Evolutionary conservation across 2,888 invertebrate genomes (phyloP), one percentile per base, ranked within the genome.

Genomic region (Dorcus hopei): DNA sequence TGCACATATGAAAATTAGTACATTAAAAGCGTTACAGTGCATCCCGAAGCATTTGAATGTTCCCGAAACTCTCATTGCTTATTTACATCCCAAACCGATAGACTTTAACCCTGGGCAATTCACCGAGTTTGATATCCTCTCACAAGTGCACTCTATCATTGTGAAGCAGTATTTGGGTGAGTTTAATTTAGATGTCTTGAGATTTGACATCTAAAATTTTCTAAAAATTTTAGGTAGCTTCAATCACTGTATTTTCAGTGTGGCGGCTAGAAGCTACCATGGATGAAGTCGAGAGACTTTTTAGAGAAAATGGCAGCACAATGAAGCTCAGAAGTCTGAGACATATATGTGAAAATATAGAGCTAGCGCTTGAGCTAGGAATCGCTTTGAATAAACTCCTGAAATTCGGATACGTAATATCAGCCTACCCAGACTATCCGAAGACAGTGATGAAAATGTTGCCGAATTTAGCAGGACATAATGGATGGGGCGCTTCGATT

Each of bases 381-480:
- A 83, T 88, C 63, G 72, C 82, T 4, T 70, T 72, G 14, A 78
- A 79, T 8, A 77, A 77, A 64, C 81, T 91, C 9, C 77, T 79
- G 61, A 83, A 82, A 58, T 82, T 87, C 74, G 82, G 82, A 0
- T 89, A 84, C 63, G 71, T 90, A 2, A 74, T 88, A 48, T 78
- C 82, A 51, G 78, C 79, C 1, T 84, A 86, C 70, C 85, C 87
- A 0, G 73, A 82, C 1, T 84, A 87, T 65, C 79, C 86, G 0
- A 78, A 78, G 57, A 76, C 81, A 9, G 82, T 88, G 41, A 67
- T 89, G 2, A 73, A 78, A 5, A 80, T 83, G 70, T 81, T 88
- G 45, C 74, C 78, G 1, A 76, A 74, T 0, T 72, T 87, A 39
- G 83, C 81, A 52, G 86, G 84, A 0, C 68, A 83, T 2, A 33